Evolutionary conservation across 2,797 vertebrate species (phyloP).

Genomic region (Siniperca undulata): DNA sequence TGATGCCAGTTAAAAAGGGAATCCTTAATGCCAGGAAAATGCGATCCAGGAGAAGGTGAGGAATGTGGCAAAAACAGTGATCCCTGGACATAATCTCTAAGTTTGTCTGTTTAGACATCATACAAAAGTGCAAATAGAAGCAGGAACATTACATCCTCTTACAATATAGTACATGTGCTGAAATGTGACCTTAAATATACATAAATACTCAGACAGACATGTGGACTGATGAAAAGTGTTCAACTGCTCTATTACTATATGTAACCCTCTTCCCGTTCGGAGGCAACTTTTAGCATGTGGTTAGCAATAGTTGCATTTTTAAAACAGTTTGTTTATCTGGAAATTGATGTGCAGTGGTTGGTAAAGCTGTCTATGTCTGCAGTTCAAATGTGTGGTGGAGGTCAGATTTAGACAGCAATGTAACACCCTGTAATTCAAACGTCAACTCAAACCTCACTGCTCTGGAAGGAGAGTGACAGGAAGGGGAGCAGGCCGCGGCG

Average conservation of each 20-base stretch:
- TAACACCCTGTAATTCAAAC: slow-evolving; percentile 78
- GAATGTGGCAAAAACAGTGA: slow-evolving; percentile 3
- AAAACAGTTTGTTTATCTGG: slow-evolving; percentile 57
- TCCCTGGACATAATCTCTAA: not conserved
- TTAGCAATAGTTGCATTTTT: slow-evolving; percentile 52
- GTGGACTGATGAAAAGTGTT: slow-evolving; percentile 12
- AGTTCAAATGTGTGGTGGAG: slow-evolving; percentile 67
- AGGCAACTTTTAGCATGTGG: slow-evolving; percentile 53
- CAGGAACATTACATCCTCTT: slow-evolving; percentile 5
- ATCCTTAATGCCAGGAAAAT: slow-evolving; percentile 15
- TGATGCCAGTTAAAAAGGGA: slow-evolving; percentile 22
- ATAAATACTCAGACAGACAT: not conserved
- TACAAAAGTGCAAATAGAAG: not conserved
- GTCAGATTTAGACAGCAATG: slow-evolving; percentile 71
- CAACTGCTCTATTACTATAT: slow-evolving; percentile 34
- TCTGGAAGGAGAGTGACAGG: slow-evolving; percentile 62
- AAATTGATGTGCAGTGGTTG: slow-evolving; percentile 57
- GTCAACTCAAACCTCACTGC: slow-evolving; percentile 58
- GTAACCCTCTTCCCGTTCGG: slow-evolving; percentile 12
- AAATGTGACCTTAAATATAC: slow-evolving; percentile 22
- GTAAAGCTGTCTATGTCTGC: slow-evolving; percentile 66
- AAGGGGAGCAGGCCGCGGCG: slow-evolving; percentile 41
- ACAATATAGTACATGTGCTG: not conserved
- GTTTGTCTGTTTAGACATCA: slow-evolving; percentile 16
- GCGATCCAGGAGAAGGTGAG: slow-evolving; percentile 26